Evolutionary conservation across 2,797 vertebrate species (phyloP).

Genomic region (Anomalospiza imberbis): DNA sequence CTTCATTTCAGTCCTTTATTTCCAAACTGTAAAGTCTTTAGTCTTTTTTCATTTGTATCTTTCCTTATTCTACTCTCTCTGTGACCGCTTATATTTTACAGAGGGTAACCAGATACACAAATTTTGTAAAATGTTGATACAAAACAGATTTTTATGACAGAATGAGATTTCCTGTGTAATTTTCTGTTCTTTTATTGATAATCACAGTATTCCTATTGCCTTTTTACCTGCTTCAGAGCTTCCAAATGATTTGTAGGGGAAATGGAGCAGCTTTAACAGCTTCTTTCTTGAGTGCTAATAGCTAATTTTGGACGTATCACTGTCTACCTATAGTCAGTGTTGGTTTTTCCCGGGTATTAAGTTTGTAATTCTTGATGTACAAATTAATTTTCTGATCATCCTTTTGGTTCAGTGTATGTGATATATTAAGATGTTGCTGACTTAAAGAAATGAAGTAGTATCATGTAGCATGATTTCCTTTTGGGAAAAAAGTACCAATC

Average conservation of each 20-base stretch:
- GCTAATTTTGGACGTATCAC: neutral
- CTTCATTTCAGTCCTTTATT: neutral
- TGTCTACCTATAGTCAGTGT: neutral
- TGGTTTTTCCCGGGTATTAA: neutral
- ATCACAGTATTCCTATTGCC: neutral
- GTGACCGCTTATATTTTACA: neutral
- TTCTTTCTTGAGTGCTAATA: neutral
- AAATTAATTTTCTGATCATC: neutral
- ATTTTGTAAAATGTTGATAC: neutral
- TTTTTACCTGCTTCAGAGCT: neutral
- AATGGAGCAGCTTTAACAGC: neutral
- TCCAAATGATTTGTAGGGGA: neutral
- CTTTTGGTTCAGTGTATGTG: neutral
- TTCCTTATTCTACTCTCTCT: neutral
- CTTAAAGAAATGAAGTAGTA: neutral
- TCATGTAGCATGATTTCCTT: neutral
- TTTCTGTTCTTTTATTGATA: neutral
- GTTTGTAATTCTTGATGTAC: neutral
- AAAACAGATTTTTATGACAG: neutral
- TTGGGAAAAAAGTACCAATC: neutral
- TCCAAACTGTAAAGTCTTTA: neutral
- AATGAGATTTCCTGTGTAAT: neutral
- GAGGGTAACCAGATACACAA: neutral
- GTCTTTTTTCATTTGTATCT: neutral
- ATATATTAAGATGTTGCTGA: neutral